phyloP scores from a whole-genome alignment of 1,140 invertebrate genomes.

The Pollicipes pollicipes region DNA sequence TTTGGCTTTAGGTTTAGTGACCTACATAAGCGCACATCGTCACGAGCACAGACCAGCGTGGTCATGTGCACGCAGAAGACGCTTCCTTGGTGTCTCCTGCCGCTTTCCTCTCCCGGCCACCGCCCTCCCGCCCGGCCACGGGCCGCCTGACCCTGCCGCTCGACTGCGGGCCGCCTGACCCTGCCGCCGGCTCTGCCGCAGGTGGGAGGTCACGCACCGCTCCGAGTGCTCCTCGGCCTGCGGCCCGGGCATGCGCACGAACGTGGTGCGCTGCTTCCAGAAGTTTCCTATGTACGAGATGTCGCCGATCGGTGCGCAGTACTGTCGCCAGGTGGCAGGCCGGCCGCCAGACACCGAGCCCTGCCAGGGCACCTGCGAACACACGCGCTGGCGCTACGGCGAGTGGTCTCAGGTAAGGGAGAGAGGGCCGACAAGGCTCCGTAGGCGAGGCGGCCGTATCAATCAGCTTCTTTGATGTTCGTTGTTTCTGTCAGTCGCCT shows the following conservation, averaged over 20 bases:
- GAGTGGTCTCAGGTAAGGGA: constrained; percentile 42
- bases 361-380: constrained; percentile 45
- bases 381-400: constrained; percentile 46
- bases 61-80: background rate
- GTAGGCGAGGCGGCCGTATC: background rate
- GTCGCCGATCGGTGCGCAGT: constrained; percentile 26
- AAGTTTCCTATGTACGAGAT: constrained; percentile 24
- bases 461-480: background rate
- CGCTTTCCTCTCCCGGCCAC: background rate
- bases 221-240: constrained; percentile 52
- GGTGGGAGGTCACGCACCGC: constrained; percentile 35
- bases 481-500: too few relatives aligned
- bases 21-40: too few relatives aligned
- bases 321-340: constrained; percentile 34
- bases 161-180: constrained; percentile 12
- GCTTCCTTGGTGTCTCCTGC: background rate
- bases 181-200: constrained; percentile 22
- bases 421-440: background rate
- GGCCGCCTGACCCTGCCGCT: constrained; percentile 11
- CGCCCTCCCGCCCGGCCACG: constrained; percentile 10
- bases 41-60: background rate
- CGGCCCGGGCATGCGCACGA: constrained; percentile 39
- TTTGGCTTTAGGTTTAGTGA: too few relatives aligned
- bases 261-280: constrained; percentile 33
- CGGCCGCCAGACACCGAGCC: constrained; percentile 34